A percentile compares a stretch with the other conserved stretches of the same genome.
Evolutionary conservation across 2,888 invertebrate species (phyloP).

Genomic region (Adelognathus sp.): DNA sequence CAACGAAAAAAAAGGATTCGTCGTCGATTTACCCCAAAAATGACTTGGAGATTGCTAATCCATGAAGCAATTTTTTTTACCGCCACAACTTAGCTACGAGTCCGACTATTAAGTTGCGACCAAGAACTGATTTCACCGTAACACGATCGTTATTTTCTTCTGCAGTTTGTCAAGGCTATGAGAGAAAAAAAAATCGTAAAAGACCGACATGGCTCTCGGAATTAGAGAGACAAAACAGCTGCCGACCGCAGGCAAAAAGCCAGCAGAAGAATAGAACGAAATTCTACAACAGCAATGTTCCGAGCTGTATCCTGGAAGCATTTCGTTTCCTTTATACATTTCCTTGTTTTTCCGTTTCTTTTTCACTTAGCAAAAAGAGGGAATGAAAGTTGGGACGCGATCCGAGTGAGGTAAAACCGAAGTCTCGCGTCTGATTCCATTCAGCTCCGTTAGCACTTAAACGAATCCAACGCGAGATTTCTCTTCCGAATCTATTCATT

Average conservation of each 20-base stretch:
- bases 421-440: no score
- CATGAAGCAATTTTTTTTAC: no score
- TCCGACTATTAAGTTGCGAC: no score
- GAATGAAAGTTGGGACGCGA: background rate
- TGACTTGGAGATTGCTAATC: no score
- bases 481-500: no score
- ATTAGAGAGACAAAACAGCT: background rate
- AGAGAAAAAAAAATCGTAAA: background rate
- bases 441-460: no score
- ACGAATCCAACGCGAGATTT: no score
- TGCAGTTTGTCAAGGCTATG: background rate
- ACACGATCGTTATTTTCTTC: no score
- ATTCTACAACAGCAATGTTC: background rate
- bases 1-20: no score
- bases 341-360: background rate
- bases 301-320: background rate
- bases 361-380: background rate
- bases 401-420: background rate
- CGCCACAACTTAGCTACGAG: no score
- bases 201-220: background rate
- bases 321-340: background rate
- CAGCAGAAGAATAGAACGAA: background rate
- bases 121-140: no score
- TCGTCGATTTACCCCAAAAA: no score
- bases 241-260: background rate